Base-by-base conservation (phyloP, 2,113 vertebrate species). In the Heteronetta atricapilla region DNA sequence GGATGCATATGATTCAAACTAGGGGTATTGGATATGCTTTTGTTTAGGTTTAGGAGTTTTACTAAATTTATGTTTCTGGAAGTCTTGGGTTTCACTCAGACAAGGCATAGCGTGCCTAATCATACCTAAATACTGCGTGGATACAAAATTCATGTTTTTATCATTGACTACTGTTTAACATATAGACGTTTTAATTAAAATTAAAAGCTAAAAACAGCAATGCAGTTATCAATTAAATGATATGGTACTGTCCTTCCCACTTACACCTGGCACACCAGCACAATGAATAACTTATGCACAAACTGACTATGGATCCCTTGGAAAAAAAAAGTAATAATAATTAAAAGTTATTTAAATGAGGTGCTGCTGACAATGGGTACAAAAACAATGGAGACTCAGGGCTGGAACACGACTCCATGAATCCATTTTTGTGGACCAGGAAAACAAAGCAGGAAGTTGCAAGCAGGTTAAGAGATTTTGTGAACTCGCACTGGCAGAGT, bases 41-140 rank as follows among this genome's bases (percentile, higher is more conserved):
- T 29, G 55, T 25, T 50, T 69, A 79, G 0, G 4, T 38, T 60
- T 19, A 34, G 11, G 13, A 46, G 36, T 40, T 84, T 84, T 38
- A 55, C 56, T 79, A 33, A 17, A 29, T 31, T 19, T 56, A 11
- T 11, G 5, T 74, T 94, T 80, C 60, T 91, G 8, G 13, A 82
- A 84, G 13, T 64, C 86, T 80, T 69, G 9, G 8, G n/a, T 66
- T 91, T 91, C n/a, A 89, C 28, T 25, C 55, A 73, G 67, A 80
- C 33, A 88, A 74, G 20, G 25, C 16, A 89, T 40, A 69, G 64
- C 2, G 8, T 19, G 20, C 8, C 31, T 12, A 14, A 11, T 59
- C 83, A 81, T 13, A 75, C 29, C 22, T 26, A 63, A 90, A 93
- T 29, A n/a, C 19, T 34, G 69, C 12, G 34, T 4, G 33, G 83